Percentiles rank a stretch among this genome's conserved stretches.
These are phyloP conservation scores for Xenopus borealis DNA, from an alignment of 2,113 vertebrate species.

Conservation along the genomic window DNA sequence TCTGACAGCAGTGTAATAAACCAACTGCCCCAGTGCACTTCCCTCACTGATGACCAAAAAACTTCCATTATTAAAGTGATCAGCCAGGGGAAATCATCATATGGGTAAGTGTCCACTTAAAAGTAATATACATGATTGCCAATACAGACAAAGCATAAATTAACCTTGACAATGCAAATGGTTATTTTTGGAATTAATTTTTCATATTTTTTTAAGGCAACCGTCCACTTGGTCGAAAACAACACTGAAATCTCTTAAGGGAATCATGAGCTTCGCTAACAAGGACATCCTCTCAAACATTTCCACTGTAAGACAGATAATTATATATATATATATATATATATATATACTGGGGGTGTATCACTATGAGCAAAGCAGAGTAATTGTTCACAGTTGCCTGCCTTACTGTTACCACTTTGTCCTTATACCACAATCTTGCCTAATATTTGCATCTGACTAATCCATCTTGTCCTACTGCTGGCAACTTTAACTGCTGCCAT, in stretches of 20 bases:
- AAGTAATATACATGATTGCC: no score
- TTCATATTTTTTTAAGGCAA: constrained; percentile 42
- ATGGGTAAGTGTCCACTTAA: constrained; percentile 51
- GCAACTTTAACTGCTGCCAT: no score
- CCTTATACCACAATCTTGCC: no score
- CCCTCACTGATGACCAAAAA: constrained; percentile 53
- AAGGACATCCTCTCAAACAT: constrained; percentile 44
- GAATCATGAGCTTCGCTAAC: constrained; percentile 43
- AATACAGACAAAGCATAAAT: no score
- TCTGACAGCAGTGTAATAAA: constrained; percentile 47
- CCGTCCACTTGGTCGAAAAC: constrained; percentile 52
- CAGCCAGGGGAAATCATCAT: constrained; percentile 44
- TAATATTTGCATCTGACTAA: no score
- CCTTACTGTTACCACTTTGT: no score
- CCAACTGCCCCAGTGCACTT: constrained; percentile 46
- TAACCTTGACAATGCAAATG: no score
- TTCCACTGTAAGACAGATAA: constrained; percentile 49
- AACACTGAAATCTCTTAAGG: constrained; percentile 49
- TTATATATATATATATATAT: no score
- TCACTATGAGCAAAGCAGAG: no score
- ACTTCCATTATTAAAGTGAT: constrained; percentile 48
- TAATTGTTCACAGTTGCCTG: no score
- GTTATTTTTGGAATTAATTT: neutral
- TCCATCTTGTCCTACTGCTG: no score
- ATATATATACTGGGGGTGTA: no score